phyloP scores from a whole-genome alignment of 2,888 invertebrate species.

The Chrysotoxum bicinctum region DNA sequence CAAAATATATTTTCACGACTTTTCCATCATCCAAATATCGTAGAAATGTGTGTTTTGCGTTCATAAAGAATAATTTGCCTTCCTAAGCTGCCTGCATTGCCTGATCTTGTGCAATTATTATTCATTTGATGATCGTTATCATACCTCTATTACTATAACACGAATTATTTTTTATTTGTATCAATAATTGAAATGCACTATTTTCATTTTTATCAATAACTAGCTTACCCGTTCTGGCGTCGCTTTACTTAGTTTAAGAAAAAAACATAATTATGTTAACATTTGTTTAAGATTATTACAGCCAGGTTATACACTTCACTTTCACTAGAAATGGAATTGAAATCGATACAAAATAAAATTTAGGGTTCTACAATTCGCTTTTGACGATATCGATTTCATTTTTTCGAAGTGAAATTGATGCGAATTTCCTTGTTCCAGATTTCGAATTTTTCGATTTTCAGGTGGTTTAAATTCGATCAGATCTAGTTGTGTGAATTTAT shows the following conservation, averaged over 20 bases:
- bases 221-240: neutral
- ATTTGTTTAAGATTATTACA: too few relatives aligned
- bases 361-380: too few relatives aligned
- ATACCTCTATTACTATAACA: neutral
- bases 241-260: neutral
- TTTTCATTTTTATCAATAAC: neutral
- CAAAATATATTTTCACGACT: neutral
- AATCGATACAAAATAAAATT: too few relatives aligned
- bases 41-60: neutral
- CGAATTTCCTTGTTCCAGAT: too few relatives aligned
- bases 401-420: too few relatives aligned
- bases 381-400: too few relatives aligned
- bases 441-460: too few relatives aligned
- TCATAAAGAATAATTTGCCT: neutral
- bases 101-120: conserved; percentile 5
- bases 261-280: too few relatives aligned
- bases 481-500: too few relatives aligned
- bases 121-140: neutral
- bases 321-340: too few relatives aligned
- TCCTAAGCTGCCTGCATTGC: neutral
- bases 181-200: neutral
- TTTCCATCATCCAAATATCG: neutral
- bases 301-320: too few relatives aligned
- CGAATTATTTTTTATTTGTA: neutral
- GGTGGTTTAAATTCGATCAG: too few relatives aligned